Evolutionary conservation across 1,140 invertebrate species (phyloP), one percentile per base, ranked within the genome.

Genomic region (Drusus annulatus): DNA sequence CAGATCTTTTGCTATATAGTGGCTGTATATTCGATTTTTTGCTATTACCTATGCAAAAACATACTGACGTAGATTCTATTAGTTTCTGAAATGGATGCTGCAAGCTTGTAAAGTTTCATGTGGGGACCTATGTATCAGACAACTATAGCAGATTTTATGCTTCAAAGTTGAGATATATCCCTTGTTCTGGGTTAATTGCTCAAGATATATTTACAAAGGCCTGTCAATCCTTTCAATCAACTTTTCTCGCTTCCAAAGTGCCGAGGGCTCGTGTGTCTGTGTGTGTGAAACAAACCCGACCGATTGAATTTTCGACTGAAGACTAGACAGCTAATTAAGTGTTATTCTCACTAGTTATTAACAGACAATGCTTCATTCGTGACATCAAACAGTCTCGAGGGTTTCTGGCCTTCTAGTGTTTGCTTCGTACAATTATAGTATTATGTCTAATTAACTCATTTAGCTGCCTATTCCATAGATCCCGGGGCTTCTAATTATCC

Each of bases 391-490:
- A 17, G 17, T 45, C 15, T 69, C 16, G 2, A 45, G 65, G 36
- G 65, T 36, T 19, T 50, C 3, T 51, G 65, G 65, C 65, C 65
- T 69, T 68, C 60, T 63, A 25, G 19, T 63, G n/a, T 68, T 68
- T 68, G 13, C 3, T 68, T 17, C n/a, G 21, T 68, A 50, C 28
- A 69, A 69, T 45, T 50, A 50, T 69, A 69, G n/a, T 10, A 23
- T 36, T 17, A 17, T 69, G 36, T 69, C 17, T 50, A 69, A 69
- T 69, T 69, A 69, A 69, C 31, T 69, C 65, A 69, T 69, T 69
- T n/a, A 69, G n/a, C 65, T 69, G 65, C 17, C 65, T 69, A 69
- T 69, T 69, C 51, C 65, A 51, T 36, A 0, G 31, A 69, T 16
- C 65, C n/a, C n/a, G 15, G 31, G 45, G 8, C 36, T 45, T 16